These are phyloP conservation scores for Amaurobius ferox DNA, from an alignment of 2,888 invertebrate species.

Conservation along the genomic window DNA sequence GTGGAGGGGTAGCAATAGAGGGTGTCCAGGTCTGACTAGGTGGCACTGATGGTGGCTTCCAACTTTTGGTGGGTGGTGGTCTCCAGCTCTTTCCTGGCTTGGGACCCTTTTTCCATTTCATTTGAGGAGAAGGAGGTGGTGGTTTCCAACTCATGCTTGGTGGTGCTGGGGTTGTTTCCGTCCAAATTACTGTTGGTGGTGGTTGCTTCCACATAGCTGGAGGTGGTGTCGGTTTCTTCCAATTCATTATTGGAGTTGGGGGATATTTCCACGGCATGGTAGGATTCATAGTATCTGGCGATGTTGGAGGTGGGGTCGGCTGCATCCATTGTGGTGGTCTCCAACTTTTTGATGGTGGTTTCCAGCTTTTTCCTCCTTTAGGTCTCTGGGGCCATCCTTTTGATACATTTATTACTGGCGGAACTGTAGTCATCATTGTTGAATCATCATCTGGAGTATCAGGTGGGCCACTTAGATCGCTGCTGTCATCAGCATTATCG, in stretches of 20 bases:
- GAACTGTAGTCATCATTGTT: slow-evolving; percentile 27
- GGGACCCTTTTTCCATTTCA: slow-evolving; percentile 37
- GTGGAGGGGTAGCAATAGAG: slow-evolving; percentile 53
- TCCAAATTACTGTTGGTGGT: slow-evolving; percentile 12
- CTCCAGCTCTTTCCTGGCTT: slow-evolving; percentile 49
- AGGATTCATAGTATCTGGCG: slow-evolving; percentile 5
- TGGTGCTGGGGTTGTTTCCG: slow-evolving; percentile 4
- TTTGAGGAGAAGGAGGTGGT: slow-evolving; percentile 11
- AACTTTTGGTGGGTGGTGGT: slow-evolving; percentile 56
- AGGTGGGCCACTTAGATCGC: neutral
- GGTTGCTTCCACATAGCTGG: neutral
- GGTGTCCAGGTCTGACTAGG: slow-evolving; percentile 41
- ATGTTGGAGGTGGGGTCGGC: neutral
- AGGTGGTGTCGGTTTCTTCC: slow-evolving; percentile 16
- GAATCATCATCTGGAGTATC: slow-evolving; percentile 30
- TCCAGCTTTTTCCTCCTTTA: slow-evolving; percentile 53
- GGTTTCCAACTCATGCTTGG: slow-evolving; percentile 15
- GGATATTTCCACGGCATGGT: slow-evolving; percentile 25
- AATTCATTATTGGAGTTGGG: neutral
- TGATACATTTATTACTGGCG: neutral
- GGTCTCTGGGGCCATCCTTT: slow-evolving; percentile 46
- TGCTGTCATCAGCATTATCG: slow-evolving; percentile 26
- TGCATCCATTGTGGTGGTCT: slow-evolving; percentile 13
- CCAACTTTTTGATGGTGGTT: slow-evolving; percentile 30
- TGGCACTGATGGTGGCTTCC: slow-evolving; percentile 23